phyloP scores from a whole-genome alignment of 2,888 invertebrate species.

The Dendrolimus pini region DNA sequence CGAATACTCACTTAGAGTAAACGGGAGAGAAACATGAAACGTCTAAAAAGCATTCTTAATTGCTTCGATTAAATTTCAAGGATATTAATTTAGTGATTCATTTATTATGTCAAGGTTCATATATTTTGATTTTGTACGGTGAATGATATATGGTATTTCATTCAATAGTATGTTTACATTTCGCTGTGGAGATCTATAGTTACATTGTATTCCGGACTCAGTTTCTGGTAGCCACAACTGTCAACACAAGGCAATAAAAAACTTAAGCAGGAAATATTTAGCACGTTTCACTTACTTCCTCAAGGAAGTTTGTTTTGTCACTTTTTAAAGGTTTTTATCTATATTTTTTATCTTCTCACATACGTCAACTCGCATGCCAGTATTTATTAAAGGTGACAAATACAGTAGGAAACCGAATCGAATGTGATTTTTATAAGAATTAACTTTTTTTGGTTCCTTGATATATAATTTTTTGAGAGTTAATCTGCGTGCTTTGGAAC shows the following conservation, averaged over 20 bases:
- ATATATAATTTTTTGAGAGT: neutral
- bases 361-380: conserved; percentile 5
- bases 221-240: conserved; percentile 48
- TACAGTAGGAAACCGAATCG: neutral
- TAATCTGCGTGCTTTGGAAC: neutral
- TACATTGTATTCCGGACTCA: neutral
- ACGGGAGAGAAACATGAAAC: conserved; percentile 22
- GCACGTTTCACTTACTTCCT: conserved; percentile 41
- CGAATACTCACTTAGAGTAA: conserved; percentile 17
- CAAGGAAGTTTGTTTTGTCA: conserved; percentile 50
- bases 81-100: conserved; percentile 72
- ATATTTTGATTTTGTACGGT: conserved; percentile 67
- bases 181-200: conserved; percentile 18
- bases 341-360: conserved; percentile 7
- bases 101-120: conserved; percentile 63
- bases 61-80: conserved; percentile 74
- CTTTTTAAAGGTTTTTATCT: conserved; percentile 21
- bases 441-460: neutral
- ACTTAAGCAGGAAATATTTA: conserved; percentile 62
- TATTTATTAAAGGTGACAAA: neutral
- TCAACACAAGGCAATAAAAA: conserved; percentile 58
- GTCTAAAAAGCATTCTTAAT: conserved; percentile 61
- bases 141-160: conserved; percentile 48
- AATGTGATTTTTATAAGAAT: neutral
- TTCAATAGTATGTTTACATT: conserved; percentile 65